Base-by-base conservation (phyloP, 2,888 invertebrate species). In the Hydrotaea cyrtoneurina region DNA sequence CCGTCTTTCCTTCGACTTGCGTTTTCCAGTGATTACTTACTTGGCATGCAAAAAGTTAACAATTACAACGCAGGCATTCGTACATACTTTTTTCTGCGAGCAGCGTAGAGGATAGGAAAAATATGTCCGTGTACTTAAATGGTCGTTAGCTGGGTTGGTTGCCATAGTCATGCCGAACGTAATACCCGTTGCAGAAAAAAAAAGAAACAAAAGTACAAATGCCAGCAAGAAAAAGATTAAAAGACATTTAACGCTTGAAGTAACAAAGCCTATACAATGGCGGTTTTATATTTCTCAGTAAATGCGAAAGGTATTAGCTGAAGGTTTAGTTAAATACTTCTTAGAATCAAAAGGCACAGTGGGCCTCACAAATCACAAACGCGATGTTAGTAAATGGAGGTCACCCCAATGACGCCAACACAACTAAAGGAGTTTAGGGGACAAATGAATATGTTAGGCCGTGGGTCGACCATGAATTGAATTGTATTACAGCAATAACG, bases 171-270 rank as follows among this genome's bases (percentile, higher is more conserved):
- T n/a, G 57, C 21, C 53, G 7, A n/a, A 31, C 19, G 73, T 13
- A 55, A 73, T 57, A 57, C 36, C 15, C 36, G 17, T 69, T 46
- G 69, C 43, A 59, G 19, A 26, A n/a, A n/a, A n/a, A n/a, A 50
- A 71, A 23, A n/a, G 17, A 26, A 71, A 50, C 46, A 73, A 74
- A 36, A 50, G 26, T 21, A 50, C 3, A 8, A 69, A 73, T 39
- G 53, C 55, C 73, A 73, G 43, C 19, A 43, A 31, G 31, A 23
- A 55, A 74, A 31, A 21, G 57, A 77, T 77, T 69, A 55, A 77
- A 53, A 66, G 76, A 55, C 55, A 66, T 77, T 77, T 77, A 69
- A 77, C 55, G 69, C 36, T 77, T 77, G 66, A 66, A 77, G 53
- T 77, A 50, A 62, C 59, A 62, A 62, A 74, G 74, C 62, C 59